Percentiles rank a stretch among this genome's conserved stretches.
Conservation (phyloP, 2,888 invertebrate genomes). For the Amorpha juglandis region DNA sequence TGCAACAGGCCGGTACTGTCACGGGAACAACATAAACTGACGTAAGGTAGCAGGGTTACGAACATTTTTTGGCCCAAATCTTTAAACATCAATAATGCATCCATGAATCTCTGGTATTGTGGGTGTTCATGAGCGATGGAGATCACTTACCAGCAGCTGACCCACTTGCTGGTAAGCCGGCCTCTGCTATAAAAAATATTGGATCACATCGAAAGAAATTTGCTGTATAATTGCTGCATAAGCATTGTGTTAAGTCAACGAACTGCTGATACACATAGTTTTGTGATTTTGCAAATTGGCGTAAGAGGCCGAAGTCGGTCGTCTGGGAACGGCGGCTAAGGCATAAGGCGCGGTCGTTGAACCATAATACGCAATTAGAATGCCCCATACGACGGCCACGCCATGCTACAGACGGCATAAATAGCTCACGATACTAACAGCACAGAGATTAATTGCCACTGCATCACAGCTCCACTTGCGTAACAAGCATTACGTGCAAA, state of each 20-base stretch:
- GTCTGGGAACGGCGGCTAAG: constrained; percentile 61
- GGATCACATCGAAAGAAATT: neutral
- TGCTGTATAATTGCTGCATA: constrained; percentile 18
- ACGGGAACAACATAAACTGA: too few species aligned
- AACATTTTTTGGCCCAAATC: too few species aligned
- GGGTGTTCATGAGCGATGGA: too few species aligned
- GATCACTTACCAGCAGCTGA: too few species aligned
- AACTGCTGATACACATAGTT: constrained; percentile 46
- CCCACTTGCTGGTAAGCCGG: too few species aligned
- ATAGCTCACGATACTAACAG: constrained; percentile 73
- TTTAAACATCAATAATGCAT: too few species aligned
- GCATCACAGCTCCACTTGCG: constrained; percentile 52
- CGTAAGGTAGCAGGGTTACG: too few species aligned
- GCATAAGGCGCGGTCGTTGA: constrained; percentile 71
- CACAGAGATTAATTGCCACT: constrained; percentile 69
- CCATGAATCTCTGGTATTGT: too few species aligned
- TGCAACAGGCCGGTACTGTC: too few species aligned
- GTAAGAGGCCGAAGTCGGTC: constrained; percentile 59
- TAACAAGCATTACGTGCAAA: constrained; percentile 47
- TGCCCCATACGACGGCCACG: constrained; percentile 76
- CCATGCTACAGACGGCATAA: constrained; percentile 73
- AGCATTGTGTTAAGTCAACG: constrained; percentile 7
- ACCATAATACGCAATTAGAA: constrained; percentile 83
- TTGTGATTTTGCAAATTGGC: constrained; percentile 71
- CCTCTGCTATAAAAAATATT: too few species aligned